Conservation (phyloP, 2,888 invertebrate genomes). For the Philereme vetulata region DNA sequence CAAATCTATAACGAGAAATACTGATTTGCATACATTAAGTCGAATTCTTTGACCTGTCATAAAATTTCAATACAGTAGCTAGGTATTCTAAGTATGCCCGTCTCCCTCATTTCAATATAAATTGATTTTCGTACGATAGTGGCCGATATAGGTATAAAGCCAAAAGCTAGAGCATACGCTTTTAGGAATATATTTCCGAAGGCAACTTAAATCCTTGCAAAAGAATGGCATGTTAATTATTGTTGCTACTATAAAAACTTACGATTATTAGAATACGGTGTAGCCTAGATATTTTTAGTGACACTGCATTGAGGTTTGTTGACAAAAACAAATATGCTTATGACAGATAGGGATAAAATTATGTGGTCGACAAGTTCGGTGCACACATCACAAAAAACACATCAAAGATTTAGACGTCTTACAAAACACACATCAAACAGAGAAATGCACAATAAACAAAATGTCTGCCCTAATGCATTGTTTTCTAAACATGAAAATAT, state of each 20-base stretch:
- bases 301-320: too few species aligned
- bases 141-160: constrained; percentile 5
- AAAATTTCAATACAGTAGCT: constrained; percentile 24
- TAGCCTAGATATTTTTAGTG: too few species aligned
- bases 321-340: too few species aligned
- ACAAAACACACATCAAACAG: constrained; percentile 46
- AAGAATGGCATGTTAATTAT: too few species aligned
- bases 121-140: constrained; percentile 19
- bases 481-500: constrained; percentile 67
- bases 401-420: constrained; percentile 37
- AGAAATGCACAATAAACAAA: constrained; percentile 50
- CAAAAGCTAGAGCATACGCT: not conserved
- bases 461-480: constrained; percentile 68
- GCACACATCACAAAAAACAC: constrained; percentile 1
- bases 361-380: too few species aligned
- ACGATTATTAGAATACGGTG: too few species aligned
- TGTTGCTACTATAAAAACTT: too few species aligned
- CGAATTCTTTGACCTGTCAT: constrained; percentile 15
- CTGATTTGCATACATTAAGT: constrained; percentile 26
- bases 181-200: not conserved
- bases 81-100: not conserved
- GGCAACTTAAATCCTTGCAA: too few species aligned
- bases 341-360: too few species aligned
- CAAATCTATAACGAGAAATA: constrained; percentile 24
- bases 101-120: constrained; percentile 29